phyloP scores from a whole-genome alignment of 2,113 vertebrate species.

The Limanda limanda region DNA sequence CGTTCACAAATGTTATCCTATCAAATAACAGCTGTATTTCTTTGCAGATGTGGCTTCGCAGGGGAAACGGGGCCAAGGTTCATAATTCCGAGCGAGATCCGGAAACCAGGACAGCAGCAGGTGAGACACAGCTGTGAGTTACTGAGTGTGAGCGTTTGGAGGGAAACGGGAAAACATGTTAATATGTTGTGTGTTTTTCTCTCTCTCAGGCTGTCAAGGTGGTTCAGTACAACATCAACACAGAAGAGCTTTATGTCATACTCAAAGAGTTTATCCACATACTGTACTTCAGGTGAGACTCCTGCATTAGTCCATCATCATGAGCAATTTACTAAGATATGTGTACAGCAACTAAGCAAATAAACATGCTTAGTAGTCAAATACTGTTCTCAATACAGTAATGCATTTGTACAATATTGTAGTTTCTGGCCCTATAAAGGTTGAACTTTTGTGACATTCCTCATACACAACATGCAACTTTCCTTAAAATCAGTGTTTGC shows the following conservation, averaged over 20 bases:
- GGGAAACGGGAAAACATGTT: neutral
- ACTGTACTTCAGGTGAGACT: constrained; percentile 94
- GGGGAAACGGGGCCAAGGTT: constrained; percentile 97
- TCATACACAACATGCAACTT: neutral
- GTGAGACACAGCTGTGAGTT: neutral
- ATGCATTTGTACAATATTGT: neutral
- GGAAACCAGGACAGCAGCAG: constrained; percentile 87
- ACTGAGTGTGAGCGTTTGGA: neutral
- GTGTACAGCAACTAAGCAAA: neutral
- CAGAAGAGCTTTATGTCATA: constrained; percentile 95
- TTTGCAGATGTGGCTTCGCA: constrained; percentile 95
- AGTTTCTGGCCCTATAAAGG: neutral
- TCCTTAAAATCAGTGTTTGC: neutral
- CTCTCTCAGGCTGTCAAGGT: constrained; percentile 89
- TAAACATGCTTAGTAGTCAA: neutral
- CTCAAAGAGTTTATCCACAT: constrained; percentile 98
- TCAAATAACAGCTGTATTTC: neutral
- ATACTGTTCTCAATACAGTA: neutral
- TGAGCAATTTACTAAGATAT: neutral
- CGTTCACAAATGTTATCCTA: neutral
- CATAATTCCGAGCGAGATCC: constrained; percentile 97
- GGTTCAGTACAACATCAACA: constrained; percentile 97
- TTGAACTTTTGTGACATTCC: neutral
- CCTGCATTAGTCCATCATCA: neutral
- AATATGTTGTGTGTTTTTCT: constrained; percentile 42